Base-by-base conservation (phyloP, 2,797 vertebrate genomes). In the Chloroceryle inda region DNA sequence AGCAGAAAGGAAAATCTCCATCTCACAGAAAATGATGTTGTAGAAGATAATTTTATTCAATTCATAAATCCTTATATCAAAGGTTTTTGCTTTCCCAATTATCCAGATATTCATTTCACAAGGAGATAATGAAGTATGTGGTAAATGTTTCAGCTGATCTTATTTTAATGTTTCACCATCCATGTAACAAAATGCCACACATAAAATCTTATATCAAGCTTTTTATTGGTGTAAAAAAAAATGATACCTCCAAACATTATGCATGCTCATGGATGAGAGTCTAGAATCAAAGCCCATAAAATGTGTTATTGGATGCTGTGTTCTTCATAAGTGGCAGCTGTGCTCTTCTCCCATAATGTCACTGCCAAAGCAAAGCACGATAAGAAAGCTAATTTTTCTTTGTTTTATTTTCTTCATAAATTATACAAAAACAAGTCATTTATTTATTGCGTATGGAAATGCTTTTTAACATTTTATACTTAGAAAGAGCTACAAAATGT, bases 1-100 rank as follows among this genome's bases (percentile, higher is more conserved):
- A 81, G 37, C 27, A 94, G 80, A 77, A 92, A 93, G 88, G 44
- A 96, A 94, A 95, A 95, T 95, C 84, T 62, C 52, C 29, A 2
- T 71, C 35, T 88, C 61, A 94, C 62, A 94, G 88, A 96, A 97
- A 93, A 96, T 97, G 81, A 83, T 96, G 94, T 90, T 95, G 76
- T 66, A 94, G 80, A 91, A 96, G 84, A 72, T 79, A 96, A 92
- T 95, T 97, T 97, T 97, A 96, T 97, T 89, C 87, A 97, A 95
- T 94, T 95, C 94, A 94, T 97, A 97, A 97, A 97, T 95, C 76
- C 44, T 80, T 85, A 69, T 66, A 88, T 89, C 77, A 96, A 83
- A 35, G 7, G 81, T 87, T 97, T 96, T 91, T 96, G 78, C 95
- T 92, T 96, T 94, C 85, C 72, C 87, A 97, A 96, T 97, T 97